phyloP scores from a whole-genome alignment of 2,113 vertebrate species.

The Garra rufa region DNA sequence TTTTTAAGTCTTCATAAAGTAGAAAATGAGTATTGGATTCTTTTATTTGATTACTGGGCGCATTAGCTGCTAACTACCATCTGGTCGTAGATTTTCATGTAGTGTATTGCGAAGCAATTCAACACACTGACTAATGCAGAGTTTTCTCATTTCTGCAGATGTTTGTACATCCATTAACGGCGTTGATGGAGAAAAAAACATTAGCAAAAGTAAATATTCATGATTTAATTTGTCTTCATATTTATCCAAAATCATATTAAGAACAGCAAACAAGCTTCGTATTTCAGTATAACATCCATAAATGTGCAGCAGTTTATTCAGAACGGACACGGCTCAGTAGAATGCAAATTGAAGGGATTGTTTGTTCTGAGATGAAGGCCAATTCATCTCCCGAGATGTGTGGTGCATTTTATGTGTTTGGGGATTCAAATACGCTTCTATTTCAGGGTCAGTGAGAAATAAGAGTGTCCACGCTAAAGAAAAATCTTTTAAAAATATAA shows the following conservation, averaged over 20 bases:
- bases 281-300: slow-evolving; percentile 17
- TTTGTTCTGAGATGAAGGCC: slow-evolving; percentile 29
- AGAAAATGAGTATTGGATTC: slow-evolving; percentile 42
- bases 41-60: slow-evolving; percentile 35
- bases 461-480: not conserved
- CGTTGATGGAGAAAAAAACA: slow-evolving; percentile 12
- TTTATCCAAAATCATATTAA: slow-evolving; percentile 25
- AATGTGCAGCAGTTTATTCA: slow-evolving; percentile 19
- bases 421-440: not conserved
- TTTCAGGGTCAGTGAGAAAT: slow-evolving; percentile 11
- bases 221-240: slow-evolving; percentile 42
- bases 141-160: slow-evolving; percentile 40
- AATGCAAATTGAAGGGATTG: slow-evolving; percentile 34
- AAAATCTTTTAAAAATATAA: not conserved
- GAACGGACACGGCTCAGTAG: slow-evolving; percentile 3
- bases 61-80: slow-evolving; percentile 38
- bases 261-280: slow-evolving; percentile 34
- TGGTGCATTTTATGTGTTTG: slow-evolving; percentile 14
- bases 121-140: slow-evolving; percentile 21
- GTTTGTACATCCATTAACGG: slow-evolving; percentile 44
- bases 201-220: slow-evolving; percentile 47
- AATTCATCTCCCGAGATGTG: slow-evolving; percentile 25
- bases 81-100: slow-evolving; percentile 26
- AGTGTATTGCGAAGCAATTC: not conserved
- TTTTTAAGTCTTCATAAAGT: slow-evolving; percentile 32